phyloP scores from a whole-genome alignment of 2,113 vertebrate species.

The Pogonocichla stellata region DNA sequence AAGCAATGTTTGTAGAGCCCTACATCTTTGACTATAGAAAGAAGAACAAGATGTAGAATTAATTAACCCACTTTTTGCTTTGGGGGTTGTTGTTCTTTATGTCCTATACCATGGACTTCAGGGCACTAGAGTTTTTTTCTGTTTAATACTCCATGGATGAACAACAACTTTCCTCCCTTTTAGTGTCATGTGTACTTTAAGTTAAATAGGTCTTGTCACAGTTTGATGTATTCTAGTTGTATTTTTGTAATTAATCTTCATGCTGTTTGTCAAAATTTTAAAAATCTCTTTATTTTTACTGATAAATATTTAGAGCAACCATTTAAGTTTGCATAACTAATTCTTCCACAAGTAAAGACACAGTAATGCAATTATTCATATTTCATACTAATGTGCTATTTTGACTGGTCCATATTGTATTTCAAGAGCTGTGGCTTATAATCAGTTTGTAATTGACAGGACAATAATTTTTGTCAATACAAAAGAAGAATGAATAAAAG shows the following conservation, averaged over 20 bases:
- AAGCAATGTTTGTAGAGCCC: conserved; percentile 74
- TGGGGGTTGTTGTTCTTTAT: conserved; percentile 33
- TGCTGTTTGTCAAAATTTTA: not conserved
- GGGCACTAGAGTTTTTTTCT: not conserved
- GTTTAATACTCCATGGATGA: not conserved
- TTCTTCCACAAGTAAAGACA: not conserved
- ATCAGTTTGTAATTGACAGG: not conserved
- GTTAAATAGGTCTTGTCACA: not conserved
- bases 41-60: conserved; percentile 65
- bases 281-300: not conserved
- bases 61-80: conserved; percentile 67
- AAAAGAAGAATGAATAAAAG: not conserved
- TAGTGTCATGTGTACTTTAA: not conserved
- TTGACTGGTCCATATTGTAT: not conserved
- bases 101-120: not conserved
- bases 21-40: conserved; percentile 67
- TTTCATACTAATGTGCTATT: not conserved
- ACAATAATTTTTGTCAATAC: not conserved
- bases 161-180: not conserved
- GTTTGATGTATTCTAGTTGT: not conserved
- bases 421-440: not conserved
- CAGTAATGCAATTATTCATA: not conserved
- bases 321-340: not conserved
- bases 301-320: not conserved
- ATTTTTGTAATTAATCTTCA: not conserved